phyloP scores from a whole-genome alignment of 1,140 invertebrate species.

The Brevipalpus yothersi region DNA sequence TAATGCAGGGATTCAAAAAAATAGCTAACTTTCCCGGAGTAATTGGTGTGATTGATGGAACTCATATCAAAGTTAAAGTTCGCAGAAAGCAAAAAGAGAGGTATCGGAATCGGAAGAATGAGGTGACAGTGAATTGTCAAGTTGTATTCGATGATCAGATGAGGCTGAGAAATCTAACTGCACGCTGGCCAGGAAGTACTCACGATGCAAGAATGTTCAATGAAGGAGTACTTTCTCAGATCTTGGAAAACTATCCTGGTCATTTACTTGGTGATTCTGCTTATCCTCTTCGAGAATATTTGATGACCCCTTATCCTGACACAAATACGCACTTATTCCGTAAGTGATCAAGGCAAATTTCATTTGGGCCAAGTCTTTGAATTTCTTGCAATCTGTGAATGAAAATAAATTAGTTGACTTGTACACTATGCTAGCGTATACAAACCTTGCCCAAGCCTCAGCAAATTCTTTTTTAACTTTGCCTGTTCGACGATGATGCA shows the following conservation, averaged over 20 bases:
- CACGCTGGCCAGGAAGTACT: not conserved
- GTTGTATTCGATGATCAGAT: not conserved
- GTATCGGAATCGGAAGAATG: not conserved
- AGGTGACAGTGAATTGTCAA: not conserved
- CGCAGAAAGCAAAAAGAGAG: not conserved
- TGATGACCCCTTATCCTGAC: not conserved
- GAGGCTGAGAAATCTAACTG: not conserved
- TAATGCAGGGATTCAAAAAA: not conserved
- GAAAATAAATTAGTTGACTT: too few relatives aligned
- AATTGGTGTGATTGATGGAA: conserved; percentile 4
- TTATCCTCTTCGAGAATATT: not conserved
- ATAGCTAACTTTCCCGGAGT: conserved; percentile 1
- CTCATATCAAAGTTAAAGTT: not conserved
- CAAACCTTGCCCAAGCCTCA: too few relatives aligned
- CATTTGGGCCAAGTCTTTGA: too few relatives aligned
- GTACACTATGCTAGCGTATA: too few relatives aligned
- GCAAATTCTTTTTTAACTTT: too few relatives aligned
- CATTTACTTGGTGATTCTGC: not conserved
- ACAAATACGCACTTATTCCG: too few relatives aligned
- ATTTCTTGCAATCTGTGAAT: too few relatives aligned
- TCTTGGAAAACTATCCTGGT: not conserved
- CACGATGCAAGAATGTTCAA: not conserved
- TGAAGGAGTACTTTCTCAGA: not conserved
- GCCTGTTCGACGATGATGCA: too few relatives aligned
- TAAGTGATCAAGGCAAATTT: too few relatives aligned